Conservation (phyloP, 2,888 invertebrate species). For the Argyra leucocephala region DNA sequence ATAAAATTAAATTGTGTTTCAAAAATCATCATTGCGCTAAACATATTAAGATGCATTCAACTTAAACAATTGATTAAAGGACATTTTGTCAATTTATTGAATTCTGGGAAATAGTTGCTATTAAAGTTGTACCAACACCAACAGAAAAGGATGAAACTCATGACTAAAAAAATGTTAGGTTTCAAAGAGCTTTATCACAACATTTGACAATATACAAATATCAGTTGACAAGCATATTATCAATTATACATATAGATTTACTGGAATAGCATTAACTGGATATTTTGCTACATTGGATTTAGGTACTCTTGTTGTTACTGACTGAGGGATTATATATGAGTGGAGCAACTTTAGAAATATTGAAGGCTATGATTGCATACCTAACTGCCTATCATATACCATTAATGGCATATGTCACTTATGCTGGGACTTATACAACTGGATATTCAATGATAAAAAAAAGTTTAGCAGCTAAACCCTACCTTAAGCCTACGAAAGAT, state of each 20-base stretch:
- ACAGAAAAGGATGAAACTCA: constrained; percentile 47
- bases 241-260: constrained; percentile 75
- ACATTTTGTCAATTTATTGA: too few relatives aligned
- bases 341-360: constrained; percentile 48
- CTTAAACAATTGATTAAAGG: too few relatives aligned
- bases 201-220: constrained; percentile 74
- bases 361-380: constrained; percentile 66
- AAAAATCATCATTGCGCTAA: too few relatives aligned
- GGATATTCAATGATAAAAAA: constrained; percentile 57
- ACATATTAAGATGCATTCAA: too few relatives aligned
- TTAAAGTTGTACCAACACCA: constrained; percentile 48
- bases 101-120: constrained; percentile 28
- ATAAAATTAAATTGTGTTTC: too few relatives aligned
- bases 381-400: constrained; percentile 76
- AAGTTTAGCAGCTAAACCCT: too few relatives aligned
- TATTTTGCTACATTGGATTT: constrained; percentile 52
- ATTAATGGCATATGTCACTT: constrained; percentile 85
- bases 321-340: constrained; percentile 52
- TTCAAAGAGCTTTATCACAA: constrained; percentile 73
- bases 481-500: too few relatives aligned
- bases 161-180: constrained; percentile 61
- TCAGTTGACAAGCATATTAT: constrained; percentile 69
- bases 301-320: constrained; percentile 53
- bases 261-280: constrained; percentile 53
- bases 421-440: constrained; percentile 70